These are phyloP conservation scores for Notiomystis cincta DNA, from an alignment of 2,113 vertebrate genomes.

Conservation along the genomic window DNA sequence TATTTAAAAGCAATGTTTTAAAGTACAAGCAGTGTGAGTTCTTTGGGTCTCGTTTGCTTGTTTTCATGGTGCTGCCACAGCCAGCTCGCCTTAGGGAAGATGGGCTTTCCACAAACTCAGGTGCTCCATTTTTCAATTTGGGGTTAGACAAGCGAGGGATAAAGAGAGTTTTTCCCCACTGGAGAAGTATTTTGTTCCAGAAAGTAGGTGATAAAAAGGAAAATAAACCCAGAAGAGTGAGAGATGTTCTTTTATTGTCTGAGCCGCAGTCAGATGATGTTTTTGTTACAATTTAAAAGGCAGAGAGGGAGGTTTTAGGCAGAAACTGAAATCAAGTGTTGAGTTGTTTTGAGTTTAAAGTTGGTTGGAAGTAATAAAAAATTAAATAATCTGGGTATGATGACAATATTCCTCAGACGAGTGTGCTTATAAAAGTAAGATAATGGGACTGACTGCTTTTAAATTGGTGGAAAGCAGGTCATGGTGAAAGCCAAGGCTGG, in stretches of 20 bases:
- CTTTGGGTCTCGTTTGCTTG: neutral
- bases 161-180: neutral
- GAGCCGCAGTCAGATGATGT: neutral
- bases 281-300: neutral
- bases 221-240: neutral
- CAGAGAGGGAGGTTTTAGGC: neutral
- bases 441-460: conserved; percentile 13
- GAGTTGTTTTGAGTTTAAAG: neutral
- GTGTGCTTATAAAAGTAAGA: conserved; percentile 2
- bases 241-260: neutral
- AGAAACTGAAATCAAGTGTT: neutral
- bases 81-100: neutral
- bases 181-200: neutral
- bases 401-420: neutral
- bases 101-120: neutral
- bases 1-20: neutral
- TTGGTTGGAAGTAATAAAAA: conserved; percentile 21
- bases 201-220: neutral
- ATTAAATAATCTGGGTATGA: neutral
- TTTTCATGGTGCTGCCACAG: neutral
- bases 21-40: neutral
- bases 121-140: neutral
- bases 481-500: conserved; percentile 32
- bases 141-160: neutral
- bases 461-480: conserved; percentile 42